Evolutionary conservation across 1,140 invertebrate species (phyloP), one percentile per base, ranked within the genome.

Genomic region (Drosophila guanche): DNA sequence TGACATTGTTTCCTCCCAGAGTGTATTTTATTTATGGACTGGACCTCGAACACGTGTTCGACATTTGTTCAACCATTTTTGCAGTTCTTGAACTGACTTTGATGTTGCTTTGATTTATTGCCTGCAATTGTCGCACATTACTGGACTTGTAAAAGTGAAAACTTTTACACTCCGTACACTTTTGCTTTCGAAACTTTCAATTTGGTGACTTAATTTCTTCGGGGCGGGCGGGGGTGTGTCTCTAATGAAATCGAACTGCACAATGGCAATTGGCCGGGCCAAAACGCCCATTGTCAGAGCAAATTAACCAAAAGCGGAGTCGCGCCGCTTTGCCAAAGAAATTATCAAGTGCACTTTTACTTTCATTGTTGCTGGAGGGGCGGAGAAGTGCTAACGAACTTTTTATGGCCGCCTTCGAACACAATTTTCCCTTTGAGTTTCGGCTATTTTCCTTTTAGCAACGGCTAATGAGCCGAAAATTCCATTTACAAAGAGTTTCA

Each of bases 341-440:
- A 86, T 86, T 86, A 86, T 86, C 84, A 86, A 86, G 83, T 86
- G 84, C 83, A 88, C 83, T 86, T 86, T 86, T 86, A 86, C 83
- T 86, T 86, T 86, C 84, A 88, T 78, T 84, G 79, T 84, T 78
- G 72, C 0, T 20, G 16, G 16, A 20, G 16, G 16, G 41, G 16
- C 40, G 45, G 42, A 14, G 56, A 53, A 58, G 79, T 59, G 79
- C 74, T 83, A 75, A 83, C 69, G 63, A 65, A 75, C 66, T 63
- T 52, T 76, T 76, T 74, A 74, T 63, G 74, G 51, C 41, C 53
- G 42, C 22, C 40, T 16, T 55, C 33, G 57, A 67, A 25, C 3
- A 73, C 58, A 7, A 65, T 85, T 86, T 85, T 81, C 81, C 76
- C 56, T 55, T 52, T 65, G 54, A 58, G 56, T 83, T 74, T 54